A percentile compares a stretch with the other conserved stretches of the same genome.
These are phyloP conservation scores for Branchellion lobata DNA, from an alignment of 2,888 invertebrate species.

Conservation along the genomic window DNA sequence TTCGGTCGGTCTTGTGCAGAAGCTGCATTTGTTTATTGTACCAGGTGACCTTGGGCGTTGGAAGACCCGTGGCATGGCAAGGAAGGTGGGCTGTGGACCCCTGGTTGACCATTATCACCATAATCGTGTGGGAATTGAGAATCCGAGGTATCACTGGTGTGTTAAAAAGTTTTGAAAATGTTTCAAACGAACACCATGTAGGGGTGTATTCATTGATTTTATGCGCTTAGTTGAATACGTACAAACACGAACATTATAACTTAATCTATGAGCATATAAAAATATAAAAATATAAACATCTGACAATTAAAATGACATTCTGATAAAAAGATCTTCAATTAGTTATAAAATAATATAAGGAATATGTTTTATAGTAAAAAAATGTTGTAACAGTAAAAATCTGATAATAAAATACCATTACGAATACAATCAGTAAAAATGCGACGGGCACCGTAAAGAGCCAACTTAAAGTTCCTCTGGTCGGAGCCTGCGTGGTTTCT, in stretches of 20 bases:
- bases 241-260: no score
- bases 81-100: not conserved
- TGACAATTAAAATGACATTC: no score
- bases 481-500: slow-evolving; percentile 66
- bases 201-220: no score
- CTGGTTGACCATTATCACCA: not conserved
- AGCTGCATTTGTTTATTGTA: no score
- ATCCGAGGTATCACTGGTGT: not conserved
- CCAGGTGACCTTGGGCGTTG: not conserved
- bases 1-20: not conserved
- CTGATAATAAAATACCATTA: no score
- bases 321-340: no score
- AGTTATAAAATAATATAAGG: no score
- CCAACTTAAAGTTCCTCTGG: slow-evolving; percentile 62
- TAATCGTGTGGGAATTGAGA: not conserved
- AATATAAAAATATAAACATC: no score
- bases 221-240: no score
- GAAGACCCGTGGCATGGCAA: not conserved
- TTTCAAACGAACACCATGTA: not conserved
- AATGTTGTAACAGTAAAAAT: no score
- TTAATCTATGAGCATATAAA: no score
- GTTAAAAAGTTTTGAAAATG: not conserved
- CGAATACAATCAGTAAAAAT: not conserved
- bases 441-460: slow-evolving; percentile 66
- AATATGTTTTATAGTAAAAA: no score